Evolutionary conservation across 2,888 invertebrate species (phyloP).

Genomic region (Drosophila trichaetosa): DNA sequence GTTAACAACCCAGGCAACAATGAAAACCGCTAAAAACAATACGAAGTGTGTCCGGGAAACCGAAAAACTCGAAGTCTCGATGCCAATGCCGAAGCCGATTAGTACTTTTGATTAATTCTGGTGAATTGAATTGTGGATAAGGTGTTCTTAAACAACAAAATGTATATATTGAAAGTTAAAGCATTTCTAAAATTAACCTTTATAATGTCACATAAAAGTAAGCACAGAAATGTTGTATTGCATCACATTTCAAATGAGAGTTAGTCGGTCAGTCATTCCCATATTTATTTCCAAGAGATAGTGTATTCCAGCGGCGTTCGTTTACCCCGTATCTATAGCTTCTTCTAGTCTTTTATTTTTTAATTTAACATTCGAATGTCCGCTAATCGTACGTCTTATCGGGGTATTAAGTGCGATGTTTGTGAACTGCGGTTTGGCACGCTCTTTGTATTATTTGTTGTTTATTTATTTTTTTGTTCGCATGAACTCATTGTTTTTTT

Average conservation of each 20-base stretch:
- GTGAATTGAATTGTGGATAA: constrained; percentile 1
- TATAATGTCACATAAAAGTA: neutral
- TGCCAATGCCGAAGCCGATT: constrained; percentile 40
- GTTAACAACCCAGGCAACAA: constrained; percentile 55
- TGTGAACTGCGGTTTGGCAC: constrained; percentile 68
- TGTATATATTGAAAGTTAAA: neutral
- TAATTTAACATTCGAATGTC: constrained; percentile 48
- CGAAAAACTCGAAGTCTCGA: constrained; percentile 30
- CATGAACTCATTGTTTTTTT: constrained; percentile 57
- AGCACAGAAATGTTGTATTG: neutral
- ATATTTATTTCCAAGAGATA: neutral
- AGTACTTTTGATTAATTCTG: constrained; percentile 62
- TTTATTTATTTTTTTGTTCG: neutral
- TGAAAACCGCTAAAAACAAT: constrained; percentile 53
- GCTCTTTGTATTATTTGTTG: constrained; percentile 47
- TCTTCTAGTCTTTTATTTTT: constrained; percentile 22
- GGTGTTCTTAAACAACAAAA: neutral
- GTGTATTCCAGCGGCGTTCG: constrained; percentile 23
- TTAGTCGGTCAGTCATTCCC: neutral
- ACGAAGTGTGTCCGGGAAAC: constrained; percentile 32
- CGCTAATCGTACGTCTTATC: constrained; percentile 73
- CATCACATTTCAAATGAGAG: neutral
- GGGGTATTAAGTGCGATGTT: constrained; percentile 68
- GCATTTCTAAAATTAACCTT: neutral
- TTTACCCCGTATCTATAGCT: neutral